phyloP scores from a whole-genome alignment of 2,888 invertebrate genomes.

The Drosophila birchii region DNA sequence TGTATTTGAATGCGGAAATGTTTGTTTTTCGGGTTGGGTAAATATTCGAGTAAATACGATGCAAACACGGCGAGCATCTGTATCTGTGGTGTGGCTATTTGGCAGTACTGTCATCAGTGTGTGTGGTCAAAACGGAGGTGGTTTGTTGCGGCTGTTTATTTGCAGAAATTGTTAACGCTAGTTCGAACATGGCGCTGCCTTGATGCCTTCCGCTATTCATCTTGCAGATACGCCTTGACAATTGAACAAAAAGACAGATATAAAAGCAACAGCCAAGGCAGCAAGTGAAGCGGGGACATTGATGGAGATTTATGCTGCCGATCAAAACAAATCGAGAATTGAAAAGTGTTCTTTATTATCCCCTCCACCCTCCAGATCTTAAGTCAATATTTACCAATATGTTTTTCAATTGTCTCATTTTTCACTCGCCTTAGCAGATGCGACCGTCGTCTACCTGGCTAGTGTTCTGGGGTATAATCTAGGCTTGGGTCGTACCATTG shows the following conservation, averaged over 20 bases:
- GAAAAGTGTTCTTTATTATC: not conserved
- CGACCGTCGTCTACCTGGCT: slow-evolving; percentile 7
- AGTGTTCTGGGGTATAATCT: slow-evolving; percentile 13
- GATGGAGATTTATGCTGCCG: slow-evolving; percentile 16
- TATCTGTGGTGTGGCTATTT: slow-evolving; percentile 7
- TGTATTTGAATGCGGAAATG: slow-evolving; percentile 59
- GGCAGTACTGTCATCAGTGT: slow-evolving; percentile 11
- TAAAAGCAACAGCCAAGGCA: not conserved
- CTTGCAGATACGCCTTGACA: slow-evolving; percentile 41
- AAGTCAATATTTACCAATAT: slow-evolving; percentile 38
- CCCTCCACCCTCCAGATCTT: not conserved
- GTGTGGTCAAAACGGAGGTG: slow-evolving; percentile 48
- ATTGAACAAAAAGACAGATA: slow-evolving; percentile 38
- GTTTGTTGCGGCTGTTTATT: slow-evolving; percentile 40
- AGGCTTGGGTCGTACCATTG: slow-evolving; percentile 31
- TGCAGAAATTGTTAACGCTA: slow-evolving; percentile 41
- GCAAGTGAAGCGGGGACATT: slow-evolving; percentile 1
- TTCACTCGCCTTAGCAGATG: slow-evolving; percentile 1
- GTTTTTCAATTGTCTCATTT: slow-evolving; percentile 23
- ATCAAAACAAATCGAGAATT: slow-evolving; percentile 14
- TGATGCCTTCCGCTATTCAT: slow-evolving; percentile 49
- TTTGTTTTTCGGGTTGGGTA: slow-evolving; percentile 35
- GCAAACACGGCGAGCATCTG: slow-evolving; percentile 24
- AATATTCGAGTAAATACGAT: slow-evolving; percentile 15
- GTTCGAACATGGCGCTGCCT: slow-evolving; percentile 27